Evolutionary conservation across 2,888 invertebrate genomes (phyloP).

Genomic region (Pristionchus arcanus): DNA sequence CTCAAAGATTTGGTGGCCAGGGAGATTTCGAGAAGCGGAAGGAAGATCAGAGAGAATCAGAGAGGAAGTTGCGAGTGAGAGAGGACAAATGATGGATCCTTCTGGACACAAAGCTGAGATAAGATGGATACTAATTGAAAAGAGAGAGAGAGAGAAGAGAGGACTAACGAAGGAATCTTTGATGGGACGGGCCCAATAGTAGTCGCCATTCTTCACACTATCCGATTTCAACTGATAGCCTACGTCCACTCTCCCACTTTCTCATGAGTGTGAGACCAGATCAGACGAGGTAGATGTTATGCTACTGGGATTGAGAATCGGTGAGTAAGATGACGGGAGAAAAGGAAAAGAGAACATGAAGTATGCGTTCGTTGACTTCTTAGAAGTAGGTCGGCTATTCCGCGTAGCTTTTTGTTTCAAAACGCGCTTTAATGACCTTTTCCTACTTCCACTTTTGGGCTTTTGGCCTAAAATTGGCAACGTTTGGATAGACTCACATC

Average conservation of each 20-base stretch:
- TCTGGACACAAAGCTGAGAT: background rate
- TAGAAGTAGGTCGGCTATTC: background rate
- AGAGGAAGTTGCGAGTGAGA: conserved; percentile 4
- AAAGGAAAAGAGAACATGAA: background rate
- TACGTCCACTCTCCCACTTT: background rate
- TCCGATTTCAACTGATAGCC: conserved; percentile 44
- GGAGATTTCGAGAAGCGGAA: background rate
- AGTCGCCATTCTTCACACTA: background rate
- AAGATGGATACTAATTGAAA: conserved; percentile 42
- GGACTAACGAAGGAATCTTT: conserved; percentile 40
- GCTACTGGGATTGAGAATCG: background rate
- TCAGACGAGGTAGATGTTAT: conserved; percentile 6
- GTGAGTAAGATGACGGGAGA: background rate
- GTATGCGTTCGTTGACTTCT: background rate
- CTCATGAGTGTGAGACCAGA: background rate
- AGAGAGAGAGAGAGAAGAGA: conserved; percentile 44
- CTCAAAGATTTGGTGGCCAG: background rate
- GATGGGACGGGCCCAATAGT: background rate
- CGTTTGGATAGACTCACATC: conserved; percentile 2
- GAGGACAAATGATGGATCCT: conserved; percentile 14
- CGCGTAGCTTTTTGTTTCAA: background rate
- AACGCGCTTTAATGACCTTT: conserved; percentile 1
- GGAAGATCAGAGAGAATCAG: conserved; percentile 39
- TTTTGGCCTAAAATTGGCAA: background rate
- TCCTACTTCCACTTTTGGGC: background rate